Conservation (phyloP, 2,113 vertebrate genomes). For the Rhadina sibilatrix region DNA sequence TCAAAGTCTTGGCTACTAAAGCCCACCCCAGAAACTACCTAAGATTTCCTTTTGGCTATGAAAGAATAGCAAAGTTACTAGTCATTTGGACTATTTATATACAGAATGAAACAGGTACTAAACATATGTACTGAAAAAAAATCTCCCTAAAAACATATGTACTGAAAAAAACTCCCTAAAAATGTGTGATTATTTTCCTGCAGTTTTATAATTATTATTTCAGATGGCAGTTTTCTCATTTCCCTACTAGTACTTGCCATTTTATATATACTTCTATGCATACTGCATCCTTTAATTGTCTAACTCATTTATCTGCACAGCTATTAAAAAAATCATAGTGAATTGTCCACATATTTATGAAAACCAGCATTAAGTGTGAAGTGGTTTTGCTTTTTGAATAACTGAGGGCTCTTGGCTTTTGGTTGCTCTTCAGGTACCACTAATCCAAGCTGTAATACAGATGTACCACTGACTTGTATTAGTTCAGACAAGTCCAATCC, state of each 20-base stretch:
- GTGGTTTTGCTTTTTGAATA: not conserved
- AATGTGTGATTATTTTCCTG: not conserved
- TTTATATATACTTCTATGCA: not conserved
- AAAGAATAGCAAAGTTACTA: not conserved
- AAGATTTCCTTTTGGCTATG: not conserved
- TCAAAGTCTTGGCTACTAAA: not conserved
- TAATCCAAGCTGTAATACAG: not conserved
- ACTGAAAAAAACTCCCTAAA: not conserved
- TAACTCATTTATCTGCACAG: not conserved
- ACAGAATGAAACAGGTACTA: not conserved
- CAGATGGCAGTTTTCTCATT: not conserved
- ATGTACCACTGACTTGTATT: not conserved
- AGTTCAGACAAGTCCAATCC: not conserved
- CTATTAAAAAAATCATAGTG: not conserved
- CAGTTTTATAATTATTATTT: not conserved
- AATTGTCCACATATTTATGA: not conserved
- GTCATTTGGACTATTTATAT: not conserved
- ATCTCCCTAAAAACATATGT: not conserved
- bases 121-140: not conserved
- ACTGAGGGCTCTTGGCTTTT: not conserved
- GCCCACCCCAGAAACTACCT: not conserved
- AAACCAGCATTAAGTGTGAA: not conserved
- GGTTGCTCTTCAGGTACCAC: not conserved
- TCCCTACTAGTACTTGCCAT: not conserved
- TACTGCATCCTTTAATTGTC: not conserved